A percentile compares a stretch with the other conserved stretches of the same genome.
Conservation (phyloP, 2,113 vertebrate genomes). For the Seriola quinqueradiata region DNA sequence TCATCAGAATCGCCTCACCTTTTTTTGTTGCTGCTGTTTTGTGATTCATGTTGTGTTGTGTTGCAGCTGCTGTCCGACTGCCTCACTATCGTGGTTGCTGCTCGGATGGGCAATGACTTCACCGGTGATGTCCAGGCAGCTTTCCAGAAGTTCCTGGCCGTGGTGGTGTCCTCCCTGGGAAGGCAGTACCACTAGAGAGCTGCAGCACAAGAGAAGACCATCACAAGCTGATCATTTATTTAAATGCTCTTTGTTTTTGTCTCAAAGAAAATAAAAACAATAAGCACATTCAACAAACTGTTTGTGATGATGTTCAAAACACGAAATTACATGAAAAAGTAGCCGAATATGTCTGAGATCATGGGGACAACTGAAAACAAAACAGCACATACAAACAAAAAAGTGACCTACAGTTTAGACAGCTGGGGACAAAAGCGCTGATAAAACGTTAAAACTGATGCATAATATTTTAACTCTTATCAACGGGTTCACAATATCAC, state of each 20-base stretch:
- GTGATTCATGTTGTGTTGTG: background rate
- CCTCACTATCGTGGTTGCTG: slow-evolving; percentile 82
- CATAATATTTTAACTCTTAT: too few relatives aligned
- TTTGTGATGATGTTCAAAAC: too few relatives aligned
- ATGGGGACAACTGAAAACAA: too few relatives aligned
- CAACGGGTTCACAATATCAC: too few relatives aligned
- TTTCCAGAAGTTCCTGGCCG: slow-evolving; percentile 88
- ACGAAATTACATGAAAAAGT: too few relatives aligned
- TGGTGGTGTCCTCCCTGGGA: slow-evolving; percentile 86
- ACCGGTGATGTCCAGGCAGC: slow-evolving; percentile 73
- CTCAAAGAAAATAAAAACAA: slow-evolving; percentile 42
- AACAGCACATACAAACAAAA: too few relatives aligned
- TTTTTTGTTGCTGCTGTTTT: background rate
- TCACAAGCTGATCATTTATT: background rate
- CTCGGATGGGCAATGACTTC: slow-evolving; percentile 78
- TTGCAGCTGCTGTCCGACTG: slow-evolving; percentile 88
- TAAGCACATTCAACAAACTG: background rate
- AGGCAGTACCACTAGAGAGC: slow-evolving; percentile 85
- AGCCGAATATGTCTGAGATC: too few relatives aligned
- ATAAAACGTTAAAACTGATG: too few relatives aligned
- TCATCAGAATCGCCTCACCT: background rate
- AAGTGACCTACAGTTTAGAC: too few relatives aligned
- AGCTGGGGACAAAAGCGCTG: too few relatives aligned
- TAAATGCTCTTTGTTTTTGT: background rate
- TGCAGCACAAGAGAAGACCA: background rate